A percentile compares a stretch with the other conserved stretches of the same genome.
Evolutionary conservation across 1,140 invertebrate species (phyloP).

Genomic region (Drosophila tristis): DNA sequence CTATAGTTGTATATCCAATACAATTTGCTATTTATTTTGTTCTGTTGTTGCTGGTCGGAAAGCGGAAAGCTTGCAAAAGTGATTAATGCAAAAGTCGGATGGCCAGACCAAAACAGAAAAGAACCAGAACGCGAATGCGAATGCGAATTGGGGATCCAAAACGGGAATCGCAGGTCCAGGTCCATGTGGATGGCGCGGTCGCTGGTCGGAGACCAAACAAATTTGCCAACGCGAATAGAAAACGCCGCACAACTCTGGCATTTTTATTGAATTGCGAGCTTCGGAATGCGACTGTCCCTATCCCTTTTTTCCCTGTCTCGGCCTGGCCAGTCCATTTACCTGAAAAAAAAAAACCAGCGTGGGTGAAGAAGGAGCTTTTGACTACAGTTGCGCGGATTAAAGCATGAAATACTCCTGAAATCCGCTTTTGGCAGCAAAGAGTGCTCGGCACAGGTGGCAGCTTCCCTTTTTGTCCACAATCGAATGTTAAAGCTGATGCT

Average conservation of each 20-base stretch:
- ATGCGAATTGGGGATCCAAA: neutral
- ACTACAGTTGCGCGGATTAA: conserved; percentile 78
- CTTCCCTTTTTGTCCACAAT: neutral
- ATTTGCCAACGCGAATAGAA: conserved; percentile 66
- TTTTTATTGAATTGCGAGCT: conserved; percentile 79
- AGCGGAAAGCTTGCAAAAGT: conserved; percentile 76
- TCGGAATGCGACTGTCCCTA: conserved; percentile 49
- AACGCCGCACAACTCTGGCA: conserved; percentile 63
- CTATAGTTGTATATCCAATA: no score
- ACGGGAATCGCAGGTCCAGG: conserved; percentile 19
- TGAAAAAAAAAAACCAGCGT: conserved; percentile 4
- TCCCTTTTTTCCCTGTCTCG: no score
- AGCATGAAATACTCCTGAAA: conserved; percentile 65
- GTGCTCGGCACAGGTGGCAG: conserved; percentile 42
- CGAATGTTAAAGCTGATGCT: conserved; percentile 37
- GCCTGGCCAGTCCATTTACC: conserved; percentile 63
- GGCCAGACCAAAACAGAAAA: conserved; percentile 37
- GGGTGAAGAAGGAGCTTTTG: conserved; percentile 43
- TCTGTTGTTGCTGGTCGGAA: conserved; percentile 19
- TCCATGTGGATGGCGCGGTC: conserved; percentile 18
- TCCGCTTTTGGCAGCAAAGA: conserved; percentile 57
- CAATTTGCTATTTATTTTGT: no score
- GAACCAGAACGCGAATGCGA: conserved; percentile 22
- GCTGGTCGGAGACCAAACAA: conserved; percentile 25
- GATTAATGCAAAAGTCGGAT: conserved; percentile 77